Conservation (phyloP, 2,888 invertebrate genomes). For the Orgyia antiqua region DNA sequence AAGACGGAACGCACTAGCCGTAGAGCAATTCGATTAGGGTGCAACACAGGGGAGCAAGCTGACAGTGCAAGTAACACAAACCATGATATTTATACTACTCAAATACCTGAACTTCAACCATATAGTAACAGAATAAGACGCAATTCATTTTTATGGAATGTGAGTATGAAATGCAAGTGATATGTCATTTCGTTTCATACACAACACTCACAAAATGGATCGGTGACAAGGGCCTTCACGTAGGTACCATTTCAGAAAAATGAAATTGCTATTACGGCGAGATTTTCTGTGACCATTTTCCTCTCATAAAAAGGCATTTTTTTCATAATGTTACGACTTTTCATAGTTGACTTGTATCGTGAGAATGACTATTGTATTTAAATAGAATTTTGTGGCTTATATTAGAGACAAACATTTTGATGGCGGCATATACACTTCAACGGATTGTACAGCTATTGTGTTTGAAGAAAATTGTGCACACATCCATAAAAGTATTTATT, state of each 20-base stretch:
- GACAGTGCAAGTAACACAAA: slow-evolving; percentile 56
- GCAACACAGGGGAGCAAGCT: slow-evolving; percentile 65
- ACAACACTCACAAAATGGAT: slow-evolving; percentile 72
- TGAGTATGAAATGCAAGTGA: slow-evolving; percentile 31
- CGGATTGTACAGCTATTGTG: slow-evolving; percentile 14
- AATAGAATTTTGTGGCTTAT: slow-evolving; percentile 29
- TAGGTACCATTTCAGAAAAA: slow-evolving; percentile 68
- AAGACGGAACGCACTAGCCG: slow-evolving; percentile 69
- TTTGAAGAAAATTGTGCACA: slow-evolving; percentile 11
- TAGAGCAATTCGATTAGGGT: slow-evolving; percentile 75
- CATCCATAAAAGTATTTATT: slow-evolving; percentile 16
- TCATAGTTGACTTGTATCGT: slow-evolving; percentile 20
- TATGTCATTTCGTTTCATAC: slow-evolving; percentile 73
- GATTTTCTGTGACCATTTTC: slow-evolving; percentile 49
- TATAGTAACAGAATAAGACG: slow-evolving; percentile 9
- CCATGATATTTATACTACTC: slow-evolving; percentile 23
- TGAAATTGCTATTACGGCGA: slow-evolving; percentile 68
- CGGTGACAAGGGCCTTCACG: slow-evolving; percentile 62
- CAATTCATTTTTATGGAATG: slow-evolving; percentile 4
- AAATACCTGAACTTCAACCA: slow-evolving; percentile 12
- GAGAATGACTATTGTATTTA: slow-evolving; percentile 32
- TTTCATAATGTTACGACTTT: slow-evolving; percentile 18
- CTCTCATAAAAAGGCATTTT: slow-evolving; percentile 42
- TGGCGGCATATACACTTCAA: slow-evolving; percentile 25
- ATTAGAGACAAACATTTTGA: slow-evolving; percentile 29